Conservation (phyloP, 2,888 invertebrate species). For the Ichneumoninae sp. region DNA sequence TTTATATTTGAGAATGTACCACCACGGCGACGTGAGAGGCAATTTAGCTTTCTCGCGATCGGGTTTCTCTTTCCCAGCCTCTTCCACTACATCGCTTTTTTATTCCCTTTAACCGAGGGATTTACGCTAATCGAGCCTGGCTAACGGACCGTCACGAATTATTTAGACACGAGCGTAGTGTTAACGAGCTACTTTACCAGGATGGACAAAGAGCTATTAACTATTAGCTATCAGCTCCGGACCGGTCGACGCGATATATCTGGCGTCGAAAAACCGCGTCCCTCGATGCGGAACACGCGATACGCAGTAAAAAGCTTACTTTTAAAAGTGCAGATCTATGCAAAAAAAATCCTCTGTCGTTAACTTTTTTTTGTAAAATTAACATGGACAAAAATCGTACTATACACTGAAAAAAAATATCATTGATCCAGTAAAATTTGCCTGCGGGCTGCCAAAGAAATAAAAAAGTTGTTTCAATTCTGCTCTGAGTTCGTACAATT, state of each 20-base stretch:
- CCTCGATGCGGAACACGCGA: neutral
- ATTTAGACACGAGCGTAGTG: constrained; percentile 24
- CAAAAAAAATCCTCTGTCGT: no score
- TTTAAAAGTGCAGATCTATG: no score
- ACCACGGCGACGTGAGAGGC: neutral
- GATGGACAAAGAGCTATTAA: constrained; percentile 1
- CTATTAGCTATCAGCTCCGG: constrained; percentile 2
- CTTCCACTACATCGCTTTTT: constrained; percentile 4
- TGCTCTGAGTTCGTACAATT: no score
- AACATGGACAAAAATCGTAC: neutral
- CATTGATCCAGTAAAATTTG: no score
- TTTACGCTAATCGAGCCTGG: constrained; percentile 49
- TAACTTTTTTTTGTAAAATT: neutral
- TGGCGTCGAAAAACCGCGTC: no score
- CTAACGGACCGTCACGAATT: constrained; percentile 41
- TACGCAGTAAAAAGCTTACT: neutral
- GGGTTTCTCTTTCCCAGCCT: neutral
- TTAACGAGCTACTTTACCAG: constrained; percentile 13
- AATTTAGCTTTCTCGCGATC: constrained; percentile 3
- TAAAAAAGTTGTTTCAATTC: no score
- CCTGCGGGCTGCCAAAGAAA: no score
- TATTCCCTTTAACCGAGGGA: constrained; percentile 18
- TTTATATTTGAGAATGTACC: neutral
- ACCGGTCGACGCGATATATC: neutral
- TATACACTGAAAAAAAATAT: no score